phyloP scores from a whole-genome alignment of 2,113 vertebrate genomes.

The Osmerus eperlanus region DNA sequence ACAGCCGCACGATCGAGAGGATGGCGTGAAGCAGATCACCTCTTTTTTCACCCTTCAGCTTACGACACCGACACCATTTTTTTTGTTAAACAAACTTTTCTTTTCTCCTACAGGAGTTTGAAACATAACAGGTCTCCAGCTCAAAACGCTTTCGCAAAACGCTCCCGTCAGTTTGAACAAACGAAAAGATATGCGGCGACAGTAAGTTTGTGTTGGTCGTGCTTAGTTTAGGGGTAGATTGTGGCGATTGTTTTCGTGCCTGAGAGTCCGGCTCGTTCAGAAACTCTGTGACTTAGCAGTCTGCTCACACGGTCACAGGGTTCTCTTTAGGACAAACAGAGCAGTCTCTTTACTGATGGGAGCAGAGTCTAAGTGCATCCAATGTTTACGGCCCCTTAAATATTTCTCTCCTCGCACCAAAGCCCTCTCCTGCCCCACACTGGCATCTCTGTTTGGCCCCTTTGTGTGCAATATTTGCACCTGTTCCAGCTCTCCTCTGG shows the following conservation, averaged over 20 bases:
- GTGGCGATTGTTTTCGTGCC: not conserved
- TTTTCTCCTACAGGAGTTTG: too few relatives aligned
- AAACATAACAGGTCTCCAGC: too few relatives aligned
- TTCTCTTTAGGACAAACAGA: slow-evolving; percentile 65
- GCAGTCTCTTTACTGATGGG: slow-evolving; percentile 72
- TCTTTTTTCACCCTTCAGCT: too few relatives aligned
- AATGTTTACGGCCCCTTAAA: slow-evolving; percentile 72
- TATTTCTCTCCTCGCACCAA: slow-evolving; percentile 66
- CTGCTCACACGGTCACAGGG: slow-evolving; percentile 55
- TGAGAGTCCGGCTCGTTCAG: not conserved
- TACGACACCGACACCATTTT: too few relatives aligned
- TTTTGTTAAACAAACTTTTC: too few relatives aligned
- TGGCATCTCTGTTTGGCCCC: slow-evolving; percentile 69
- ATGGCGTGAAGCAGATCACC: too few relatives aligned
- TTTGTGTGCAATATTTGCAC: slow-evolving; percentile 70
- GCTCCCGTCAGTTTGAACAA: too few relatives aligned
- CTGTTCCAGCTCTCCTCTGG: slow-evolving; percentile 62
- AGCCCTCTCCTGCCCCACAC: slow-evolving; percentile 58
- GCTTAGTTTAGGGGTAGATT: not conserved
- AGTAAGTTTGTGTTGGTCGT: not conserved
- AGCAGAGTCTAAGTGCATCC: slow-evolving; percentile 64
- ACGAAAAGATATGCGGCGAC: too few relatives aligned
- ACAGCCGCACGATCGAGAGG: too few relatives aligned
- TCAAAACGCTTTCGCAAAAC: too few relatives aligned
- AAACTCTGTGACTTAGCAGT: slow-evolving; percentile 57